Conservation (phyloP, 1,140 invertebrate genomes). For the Platyura marginata region DNA sequence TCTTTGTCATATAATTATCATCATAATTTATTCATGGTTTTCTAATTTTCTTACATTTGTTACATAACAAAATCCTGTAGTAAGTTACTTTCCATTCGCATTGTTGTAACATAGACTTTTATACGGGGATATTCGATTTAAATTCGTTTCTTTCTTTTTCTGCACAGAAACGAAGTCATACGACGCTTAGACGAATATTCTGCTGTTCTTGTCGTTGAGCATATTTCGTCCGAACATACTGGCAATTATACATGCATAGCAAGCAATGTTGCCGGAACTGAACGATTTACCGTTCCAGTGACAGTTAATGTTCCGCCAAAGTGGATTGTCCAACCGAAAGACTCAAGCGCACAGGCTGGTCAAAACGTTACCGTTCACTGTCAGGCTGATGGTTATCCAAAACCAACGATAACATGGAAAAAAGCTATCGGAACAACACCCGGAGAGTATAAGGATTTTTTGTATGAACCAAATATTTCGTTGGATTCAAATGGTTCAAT, state of each 20-base stretch:
- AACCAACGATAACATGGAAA: constrained; percentile 73
- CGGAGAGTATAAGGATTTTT: constrained; percentile 71
- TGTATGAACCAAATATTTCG: constrained; percentile 50
- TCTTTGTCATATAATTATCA: too few species aligned
- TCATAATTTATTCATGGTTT: too few species aligned
- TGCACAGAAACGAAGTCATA: constrained; percentile 25
- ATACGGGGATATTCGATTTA: too few species aligned
- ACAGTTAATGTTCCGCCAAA: constrained; percentile 78
- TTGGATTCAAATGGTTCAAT: constrained; percentile 66
- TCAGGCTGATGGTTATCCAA: constrained; percentile 67
- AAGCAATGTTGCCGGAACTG: constrained; percentile 62
- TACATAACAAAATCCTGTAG: too few species aligned
- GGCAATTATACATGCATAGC: constrained; percentile 83
- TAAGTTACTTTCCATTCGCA: too few species aligned
- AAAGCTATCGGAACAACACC: constrained; percentile 64
- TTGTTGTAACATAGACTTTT: too few species aligned
- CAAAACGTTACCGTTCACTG: constrained; percentile 72
- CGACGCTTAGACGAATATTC: constrained; percentile 69
- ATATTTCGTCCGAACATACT: constrained; percentile 61
- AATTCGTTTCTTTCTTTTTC: neutral
- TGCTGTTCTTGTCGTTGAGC: constrained; percentile 72
- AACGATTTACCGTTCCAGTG: constrained; percentile 50
- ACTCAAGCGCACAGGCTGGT: constrained; percentile 68
- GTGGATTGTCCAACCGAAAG: constrained; percentile 77
- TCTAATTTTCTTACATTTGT: too few species aligned